A percentile compares a stretch with the other conserved stretches of the same genome.
Conservation (phyloP, 2,888 invertebrate species). For the Sepioteuthis lessoniana region DNA sequence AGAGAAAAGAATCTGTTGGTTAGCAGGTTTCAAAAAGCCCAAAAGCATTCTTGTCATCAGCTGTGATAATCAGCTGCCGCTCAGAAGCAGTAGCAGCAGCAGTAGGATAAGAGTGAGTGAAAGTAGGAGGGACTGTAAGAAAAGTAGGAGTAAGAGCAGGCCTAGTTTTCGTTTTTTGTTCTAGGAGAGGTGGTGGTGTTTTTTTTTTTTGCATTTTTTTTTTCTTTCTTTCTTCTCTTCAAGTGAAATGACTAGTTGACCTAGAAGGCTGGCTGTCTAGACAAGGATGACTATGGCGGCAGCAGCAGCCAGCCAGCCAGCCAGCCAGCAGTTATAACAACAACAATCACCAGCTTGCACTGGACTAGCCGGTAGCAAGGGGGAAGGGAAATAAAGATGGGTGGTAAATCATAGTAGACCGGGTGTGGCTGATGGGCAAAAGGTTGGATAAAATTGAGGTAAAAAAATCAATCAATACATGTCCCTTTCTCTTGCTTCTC, state of each 20-base stretch:
- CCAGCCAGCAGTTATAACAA: neutral
- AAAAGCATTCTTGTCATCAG: conserved; percentile 43
- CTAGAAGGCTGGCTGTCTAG: conserved; percentile 47
- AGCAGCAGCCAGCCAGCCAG: neutral
- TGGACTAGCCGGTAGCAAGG: conserved; percentile 24
- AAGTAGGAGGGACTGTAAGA: neutral
- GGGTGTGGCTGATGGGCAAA: neutral
- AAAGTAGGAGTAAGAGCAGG: conserved; percentile 39
- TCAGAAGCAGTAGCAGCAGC: neutral
- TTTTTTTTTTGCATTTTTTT: neutral
- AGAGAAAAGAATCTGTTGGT: conserved; percentile 20
- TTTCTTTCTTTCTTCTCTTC: conserved; percentile 37
- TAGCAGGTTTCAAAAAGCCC: conserved; percentile 24
- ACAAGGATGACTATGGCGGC: conserved; percentile 40
- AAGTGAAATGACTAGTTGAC: conserved; percentile 46
- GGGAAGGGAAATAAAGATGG: neutral
- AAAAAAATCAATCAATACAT: neutral
- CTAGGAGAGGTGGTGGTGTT: neutral
- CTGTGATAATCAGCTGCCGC: conserved; percentile 41
- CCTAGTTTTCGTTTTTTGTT: conserved; percentile 41
- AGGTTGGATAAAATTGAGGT: neutral
- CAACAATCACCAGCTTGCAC: conserved; percentile 35
- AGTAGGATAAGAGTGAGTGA: neutral
- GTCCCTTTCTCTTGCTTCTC: neutral
- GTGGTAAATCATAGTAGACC: neutral